Evolutionary conservation across 2,113 vertebrate species (phyloP), one percentile per base, ranked within the genome.

Genomic region (Hydropotes inermis): DNA sequence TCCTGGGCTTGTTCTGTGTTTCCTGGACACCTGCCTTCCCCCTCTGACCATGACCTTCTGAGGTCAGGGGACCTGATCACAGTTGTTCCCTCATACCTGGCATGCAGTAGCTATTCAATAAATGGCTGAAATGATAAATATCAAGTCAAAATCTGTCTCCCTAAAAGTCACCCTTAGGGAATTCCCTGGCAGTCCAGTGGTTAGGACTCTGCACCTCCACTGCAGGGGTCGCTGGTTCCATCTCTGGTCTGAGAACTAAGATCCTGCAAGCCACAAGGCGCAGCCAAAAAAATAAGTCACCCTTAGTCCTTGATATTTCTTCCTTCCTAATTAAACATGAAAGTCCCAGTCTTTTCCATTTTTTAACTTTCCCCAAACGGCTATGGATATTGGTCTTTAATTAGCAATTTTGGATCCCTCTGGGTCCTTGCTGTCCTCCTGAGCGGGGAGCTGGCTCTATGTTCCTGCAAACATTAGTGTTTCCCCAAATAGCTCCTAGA

Each of bases 401-500:
- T 97, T 91, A 97, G 95, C 91, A 79, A 92, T 52, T 96, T 52
- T 57, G 78, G 86, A 52, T 91, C 60, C 94, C 86, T 79, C 82
- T 74, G 95, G 89, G 88, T 94, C 91, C 54, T 95, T 25, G 2
- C 54, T 6, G 45, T 91, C 67, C 95, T 97, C 95, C 86, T 36
- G 94, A 95, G 91, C 36, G 0, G 61, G 61, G 93, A 90, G 87
- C 94, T 94, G 82, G 60, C 88, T 95, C 83, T 93, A 88, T 97
- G 89, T 94, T 95, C 97, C 91, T 87, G 79, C 91, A 97, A 84
- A 97, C 94, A 87, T 96, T 94, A 96, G 67, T 67, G 92, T 97
- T 97, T 98, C 97, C 97, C 95, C 95, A 98, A 97, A 98, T 98
- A 98, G 97, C 93, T 97, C 55, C 94, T 89, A 89, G 92, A 83